Base-by-base conservation (phyloP, 2,888 invertebrate genomes). In the Oxyteleia sp. region DNA sequence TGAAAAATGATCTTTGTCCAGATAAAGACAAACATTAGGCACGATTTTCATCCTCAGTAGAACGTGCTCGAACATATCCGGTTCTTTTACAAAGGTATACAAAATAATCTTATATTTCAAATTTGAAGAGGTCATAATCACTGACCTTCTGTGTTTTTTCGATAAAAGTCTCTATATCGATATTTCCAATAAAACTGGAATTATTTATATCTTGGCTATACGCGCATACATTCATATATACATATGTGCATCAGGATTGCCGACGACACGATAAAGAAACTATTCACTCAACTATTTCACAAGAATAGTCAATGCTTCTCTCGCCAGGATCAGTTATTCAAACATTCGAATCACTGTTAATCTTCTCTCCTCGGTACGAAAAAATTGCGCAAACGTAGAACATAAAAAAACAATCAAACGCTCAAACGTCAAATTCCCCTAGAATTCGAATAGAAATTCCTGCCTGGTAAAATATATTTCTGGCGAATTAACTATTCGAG, bases 171-270 rank as follows among this genome's bases (percentile, higher is more conserved):
- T 82, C 71, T 90, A 89, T 90, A 90, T 88, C 86, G 88, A 90
- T 89, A 87, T 82, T 92, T 93, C 92, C 92, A 93, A 91, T 93
- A 93, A 93, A 93, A 93, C 92, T 93, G 93, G 93, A 93, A 92
- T 90, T 86, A 86, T 88, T 87, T 78, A 90, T 88, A 88, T 88
- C 86, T 87, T 86, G 80, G 84, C 86, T 88, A 84, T 72, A 76
- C 11, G 69, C 63, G 68, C 81, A 75, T 84, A 79, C 75, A 80
- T 79, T 69, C 74, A 78, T 79, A 69, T 83, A 76, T 82, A 84
- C 75, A 72, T 84, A 83, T 76, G 75, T 84, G 84, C 80, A 84
- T 71, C 53, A 76, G 76, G 68, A 76, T 61, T 76, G 76, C 43
- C 68, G 10, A 45, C 61, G 63, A 64, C 55, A 20, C 15, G 7